Percentiles rank a stretch among this genome's conserved stretches.
phyloP scores from a whole-genome alignment of 2,113 vertebrate genomes.

The Dasyprocta punctata region DNA sequence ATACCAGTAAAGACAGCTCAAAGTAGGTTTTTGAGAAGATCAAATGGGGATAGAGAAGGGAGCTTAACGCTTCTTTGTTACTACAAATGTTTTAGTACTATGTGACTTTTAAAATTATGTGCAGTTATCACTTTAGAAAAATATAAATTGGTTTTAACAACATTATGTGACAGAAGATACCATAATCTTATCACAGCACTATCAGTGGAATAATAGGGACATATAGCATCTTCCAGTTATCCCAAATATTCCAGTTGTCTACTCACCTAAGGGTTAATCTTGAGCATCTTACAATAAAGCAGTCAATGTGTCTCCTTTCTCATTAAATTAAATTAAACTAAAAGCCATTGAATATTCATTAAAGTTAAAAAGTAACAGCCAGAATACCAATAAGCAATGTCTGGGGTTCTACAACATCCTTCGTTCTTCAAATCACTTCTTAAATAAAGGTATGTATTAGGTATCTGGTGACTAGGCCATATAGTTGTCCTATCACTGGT shows the following conservation, averaged over 20 bases:
- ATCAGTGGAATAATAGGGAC: not conserved
- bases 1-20: not conserved
- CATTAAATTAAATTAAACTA: constrained; percentile 53
- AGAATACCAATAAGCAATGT: not conserved
- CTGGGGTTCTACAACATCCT: not conserved
- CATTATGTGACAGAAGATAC: not conserved
- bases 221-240: not conserved
- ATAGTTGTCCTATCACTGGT: not conserved
- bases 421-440: constrained; percentile 44
- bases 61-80: not conserved
- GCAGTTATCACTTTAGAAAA: not conserved
- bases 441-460: not conserved
- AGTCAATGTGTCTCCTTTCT: not conserved
- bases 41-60: not conserved
- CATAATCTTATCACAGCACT: not conserved
- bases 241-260: not conserved
- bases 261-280: not conserved
- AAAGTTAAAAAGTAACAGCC: constrained; percentile 10
- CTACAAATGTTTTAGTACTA: not conserved
- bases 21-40: not conserved
- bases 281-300: constrained; percentile 31
- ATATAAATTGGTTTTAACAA: not conserved
- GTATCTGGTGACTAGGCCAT: not conserved
- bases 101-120: not conserved
- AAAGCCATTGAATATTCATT: constrained; percentile 17